Conservation (phyloP, 1,140 invertebrate species). For the Scaptodrosophila lebanonensis region DNA sequence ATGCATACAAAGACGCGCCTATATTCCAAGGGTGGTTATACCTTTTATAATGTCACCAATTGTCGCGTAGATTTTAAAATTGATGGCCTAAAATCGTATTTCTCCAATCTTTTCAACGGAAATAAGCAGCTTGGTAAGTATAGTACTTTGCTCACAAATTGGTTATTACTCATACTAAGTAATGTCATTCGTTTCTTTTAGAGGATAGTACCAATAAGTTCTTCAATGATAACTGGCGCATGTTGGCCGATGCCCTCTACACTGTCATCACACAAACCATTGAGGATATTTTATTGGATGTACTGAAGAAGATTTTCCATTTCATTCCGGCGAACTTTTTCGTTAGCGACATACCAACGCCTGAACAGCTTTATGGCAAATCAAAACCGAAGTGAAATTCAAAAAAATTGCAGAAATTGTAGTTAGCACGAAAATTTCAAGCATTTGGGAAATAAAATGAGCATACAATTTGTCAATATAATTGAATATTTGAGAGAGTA, state of each 20-base stretch:
- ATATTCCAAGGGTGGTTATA: conserved; percentile 80
- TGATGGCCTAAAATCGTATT: conserved; percentile 65
- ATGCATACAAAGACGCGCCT: conserved; percentile 81
- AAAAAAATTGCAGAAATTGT: not conserved
- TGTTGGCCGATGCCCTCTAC: conserved; percentile 82
- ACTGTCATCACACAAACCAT: conserved; percentile 83
- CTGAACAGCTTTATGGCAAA: conserved; percentile 65
- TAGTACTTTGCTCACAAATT: not conserved
- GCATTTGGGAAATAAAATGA: too few relatives aligned
- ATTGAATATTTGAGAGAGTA: too few relatives aligned
- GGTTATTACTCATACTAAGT: not conserved
- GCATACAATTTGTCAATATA: too few relatives aligned
- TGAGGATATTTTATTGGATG: conserved; percentile 82
- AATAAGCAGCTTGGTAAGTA: conserved; percentile 69
- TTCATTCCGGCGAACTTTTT: conserved; percentile 82
- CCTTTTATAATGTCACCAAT: conserved; percentile 82
- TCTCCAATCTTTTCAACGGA: conserved; percentile 71
- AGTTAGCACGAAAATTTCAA: too few relatives aligned
- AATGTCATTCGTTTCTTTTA: conserved; percentile 53
- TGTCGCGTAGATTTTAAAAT: conserved; percentile 67
- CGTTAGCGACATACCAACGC: conserved; percentile 79
- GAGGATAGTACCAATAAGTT: conserved; percentile 84
- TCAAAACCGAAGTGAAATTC: conserved; percentile 34
- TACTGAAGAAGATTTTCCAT: conserved; percentile 82
- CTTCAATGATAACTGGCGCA: conserved; percentile 83